Base-by-base conservation (phyloP, 2,797 vertebrate species). In the Adrianichthys oophorus region DNA sequence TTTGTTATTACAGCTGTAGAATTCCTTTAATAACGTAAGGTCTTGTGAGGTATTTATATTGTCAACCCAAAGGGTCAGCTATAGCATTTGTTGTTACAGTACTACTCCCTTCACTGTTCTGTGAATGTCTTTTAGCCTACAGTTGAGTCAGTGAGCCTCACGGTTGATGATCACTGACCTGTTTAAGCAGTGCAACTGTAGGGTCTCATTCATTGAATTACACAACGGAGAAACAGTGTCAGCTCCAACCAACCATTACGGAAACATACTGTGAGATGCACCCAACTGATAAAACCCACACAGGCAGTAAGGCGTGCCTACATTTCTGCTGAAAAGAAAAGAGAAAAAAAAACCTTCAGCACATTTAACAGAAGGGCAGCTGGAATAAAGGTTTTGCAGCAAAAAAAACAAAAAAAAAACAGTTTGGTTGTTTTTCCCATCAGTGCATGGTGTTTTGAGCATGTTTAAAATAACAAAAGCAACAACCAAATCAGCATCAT, bases 141-240 rank as follows among this genome's bases (percentile, higher is more conserved):
- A 32, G 54, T 60, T 42, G 32, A 64, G 47, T 59, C 2, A 18
- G 15, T 3, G 1, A 41, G 56, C 19, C 7, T 58, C 12, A 57
- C 17, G 5, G 18, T 15, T 40, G 64, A 76, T 72, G 59, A 67
- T 61, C 73, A 55, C 59, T 80, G 80, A 76, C 68, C 78, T 78
- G 51, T 68, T 73, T 74, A 62, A 70, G 76, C 52, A 56, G 66
- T 75, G 55, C 55, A 55, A 68, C 59, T 67, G 59, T 68, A 70
- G 54, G 43, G 41, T 56, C 51, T 44, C 59, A 65, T 79, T 78
- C 69, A 70, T 49, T 56, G 64, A 75, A 42, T 61, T 75, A 52
- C 5, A 43, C 59, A 49, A 29, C 24, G 48, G 58, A 56, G 46
- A 59, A 54, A 72, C 54, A 2, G 42, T 56, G 67, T 82, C 65